These are phyloP conservation scores for Ciconia nigra DNA, from an alignment of 2,797 vertebrate species.

Conservation along the genomic window DNA sequence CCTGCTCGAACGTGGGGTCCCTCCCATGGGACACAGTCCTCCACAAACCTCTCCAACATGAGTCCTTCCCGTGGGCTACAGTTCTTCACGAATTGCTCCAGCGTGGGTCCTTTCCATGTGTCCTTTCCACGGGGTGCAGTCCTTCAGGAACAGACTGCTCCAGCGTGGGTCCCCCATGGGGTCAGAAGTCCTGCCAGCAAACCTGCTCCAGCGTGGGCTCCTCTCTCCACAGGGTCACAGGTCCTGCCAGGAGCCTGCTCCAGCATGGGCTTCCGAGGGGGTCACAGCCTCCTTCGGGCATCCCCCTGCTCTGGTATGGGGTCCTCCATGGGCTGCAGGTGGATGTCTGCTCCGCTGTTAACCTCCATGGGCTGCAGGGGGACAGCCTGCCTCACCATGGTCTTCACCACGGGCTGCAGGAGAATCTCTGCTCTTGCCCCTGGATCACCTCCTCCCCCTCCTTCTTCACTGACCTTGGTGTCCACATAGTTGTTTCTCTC, in stretches of 20 bases:
- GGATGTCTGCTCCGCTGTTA: not conserved
- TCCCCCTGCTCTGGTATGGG: not conserved
- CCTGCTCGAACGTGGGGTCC: not conserved
- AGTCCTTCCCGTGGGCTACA: no score
- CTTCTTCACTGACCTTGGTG: not conserved
- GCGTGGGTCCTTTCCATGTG: no score
- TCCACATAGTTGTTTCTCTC: not conserved
- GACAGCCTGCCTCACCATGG: not conserved
- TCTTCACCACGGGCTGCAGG: not conserved
- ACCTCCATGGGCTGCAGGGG: not conserved
- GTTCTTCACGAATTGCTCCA: not conserved
- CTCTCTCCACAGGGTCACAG: not conserved
- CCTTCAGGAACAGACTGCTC: no score
- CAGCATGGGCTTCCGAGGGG: fast-evolving
- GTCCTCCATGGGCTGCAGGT: not conserved
- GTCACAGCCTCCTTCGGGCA: not conserved
- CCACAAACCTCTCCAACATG: no score
- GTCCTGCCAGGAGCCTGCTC: not conserved
- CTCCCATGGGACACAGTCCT: not conserved
- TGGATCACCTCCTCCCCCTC: not conserved
- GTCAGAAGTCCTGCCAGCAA: no score
- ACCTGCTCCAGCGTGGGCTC: not conserved
- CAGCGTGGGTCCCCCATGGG: no score
- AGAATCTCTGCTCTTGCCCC: fast-evolving
- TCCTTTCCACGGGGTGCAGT: no score